Conservation (phyloP, 2,888 invertebrate genomes). For the Junonia oenone region DNA sequence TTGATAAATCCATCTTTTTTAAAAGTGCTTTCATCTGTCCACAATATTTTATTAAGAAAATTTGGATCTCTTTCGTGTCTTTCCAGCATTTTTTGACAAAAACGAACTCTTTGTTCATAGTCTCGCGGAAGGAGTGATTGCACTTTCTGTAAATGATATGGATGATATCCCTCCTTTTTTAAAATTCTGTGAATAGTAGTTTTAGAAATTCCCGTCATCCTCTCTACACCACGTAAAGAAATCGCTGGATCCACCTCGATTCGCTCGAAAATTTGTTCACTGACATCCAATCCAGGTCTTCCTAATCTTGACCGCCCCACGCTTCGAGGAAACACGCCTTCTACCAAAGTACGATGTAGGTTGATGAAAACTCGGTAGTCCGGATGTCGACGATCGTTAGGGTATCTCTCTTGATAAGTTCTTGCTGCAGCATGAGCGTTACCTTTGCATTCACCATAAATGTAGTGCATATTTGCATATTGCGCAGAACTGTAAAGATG, state of each 20-base stretch:
- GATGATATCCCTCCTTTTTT: slow-evolving; percentile 20
- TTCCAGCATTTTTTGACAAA: slow-evolving; percentile 15
- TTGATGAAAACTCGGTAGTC: background rate
- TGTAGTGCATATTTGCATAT: slow-evolving; percentile 27
- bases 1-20: too few relatives aligned
- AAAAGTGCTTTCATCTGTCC: too few relatives aligned
- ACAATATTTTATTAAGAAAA: slow-evolving; percentile 31
- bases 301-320: background rate
- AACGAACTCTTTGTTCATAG: background rate
- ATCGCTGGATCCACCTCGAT: too few relatives aligned
- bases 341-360: background rate
- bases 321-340: background rate
- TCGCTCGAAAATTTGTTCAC: too few relatives aligned
- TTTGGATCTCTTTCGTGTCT: slow-evolving; percentile 22
- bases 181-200: too few relatives aligned
- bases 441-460: slow-evolving; percentile 21
- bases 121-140: slow-evolving; percentile 20
- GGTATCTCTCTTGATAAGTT: slow-evolving; percentile 3
- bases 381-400: background rate
- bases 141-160: too few relatives aligned
- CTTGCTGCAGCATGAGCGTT: slow-evolving; percentile 19
- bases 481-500: slow-evolving; percentile 7
- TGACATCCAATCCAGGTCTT: too few relatives aligned
- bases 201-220: too few relatives aligned
- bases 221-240: too few relatives aligned